Conservation (phyloP, 2,797 vertebrate species). For the Ispidina lecontei region DNA sequence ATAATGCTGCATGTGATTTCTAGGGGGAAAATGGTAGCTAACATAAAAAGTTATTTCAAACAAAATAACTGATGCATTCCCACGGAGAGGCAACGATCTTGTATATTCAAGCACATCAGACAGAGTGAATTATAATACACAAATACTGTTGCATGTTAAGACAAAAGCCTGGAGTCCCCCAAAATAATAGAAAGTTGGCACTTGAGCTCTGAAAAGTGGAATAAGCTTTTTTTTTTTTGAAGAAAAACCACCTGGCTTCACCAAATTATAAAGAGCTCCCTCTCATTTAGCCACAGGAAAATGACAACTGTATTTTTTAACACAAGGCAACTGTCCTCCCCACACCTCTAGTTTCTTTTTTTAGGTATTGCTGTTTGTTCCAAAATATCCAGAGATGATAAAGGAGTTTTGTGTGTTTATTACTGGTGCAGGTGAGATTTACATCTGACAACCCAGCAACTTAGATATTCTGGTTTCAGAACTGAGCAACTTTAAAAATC, state of each 20-base stretch:
- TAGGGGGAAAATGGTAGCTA: not conserved
- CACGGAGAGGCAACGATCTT: not conserved
- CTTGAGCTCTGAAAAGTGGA: not conserved
- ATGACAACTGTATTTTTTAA: constrained; percentile 33
- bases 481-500: constrained; percentile 75
- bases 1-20: not conserved
- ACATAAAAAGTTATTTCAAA: constrained; percentile 43
- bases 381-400: constrained; percentile 8
- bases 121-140: not conserved
- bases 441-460: constrained; percentile 66
- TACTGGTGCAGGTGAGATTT: constrained; percentile 64
- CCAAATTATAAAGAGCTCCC: constrained; percentile 63
- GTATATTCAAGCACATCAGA: constrained; percentile 2
- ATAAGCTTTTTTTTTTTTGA: not conserved
- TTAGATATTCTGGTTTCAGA: constrained; percentile 72
- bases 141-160: constrained; percentile 15
- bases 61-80: constrained; percentile 24
- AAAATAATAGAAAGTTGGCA: constrained; percentile 46
- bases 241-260: constrained; percentile 50
- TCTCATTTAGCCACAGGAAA: constrained; percentile 38
- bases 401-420: constrained; percentile 57
- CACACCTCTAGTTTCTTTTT: not conserved
- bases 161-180: constrained; percentile 5
- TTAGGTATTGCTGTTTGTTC: constrained; percentile 21
- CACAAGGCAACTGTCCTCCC: not conserved